Base-by-base conservation (phyloP, 2,888 invertebrate species). In the Synanthedon vespiformis region DNA sequence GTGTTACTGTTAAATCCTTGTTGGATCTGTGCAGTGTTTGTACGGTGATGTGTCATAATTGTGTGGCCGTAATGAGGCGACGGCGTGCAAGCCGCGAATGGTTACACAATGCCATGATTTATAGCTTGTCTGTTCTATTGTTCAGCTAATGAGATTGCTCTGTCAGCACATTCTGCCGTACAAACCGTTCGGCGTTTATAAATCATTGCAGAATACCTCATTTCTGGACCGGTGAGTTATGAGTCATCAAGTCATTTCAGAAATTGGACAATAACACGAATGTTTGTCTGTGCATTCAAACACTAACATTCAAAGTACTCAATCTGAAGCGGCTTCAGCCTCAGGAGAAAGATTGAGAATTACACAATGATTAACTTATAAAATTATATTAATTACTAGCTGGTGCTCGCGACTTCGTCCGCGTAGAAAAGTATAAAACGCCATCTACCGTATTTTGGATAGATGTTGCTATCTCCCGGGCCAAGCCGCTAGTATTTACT, bases 41-140 rank as follows among this genome's bases (percentile, higher is more conserved):
- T 14, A 44, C 58, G 55, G 61, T 58, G 61, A 73, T 69, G 71
- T 62, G 67, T 73, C 74, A 75, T 72, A 70, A 71, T 73, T 67
- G 68, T 63, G 61, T 59, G 60, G 57, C 58, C 59, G 68, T 68
- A 73, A 68, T 69, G 68, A 70, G 65, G 57, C 62, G 59, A 56
- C 61, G 55, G 55, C 61, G 61, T 61, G 67, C 70, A 69, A 65
- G 67, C 72, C 68, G 59, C 66, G 52, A 54, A 54, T 54, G 62
- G 70, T 61, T 67, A 70, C 68, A 80, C 80, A 80, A 82, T 75
- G 68, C 68, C 63, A 64, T 81, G 82, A 81, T 81, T 81, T 77
- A 83, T 78, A 60, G 71, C 68, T 60, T 61, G 65, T 68, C 69
- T 70, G 69, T 70, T 62, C 75, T 72, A 78, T 75, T 82, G 80